phyloP scores from a whole-genome alignment of 2,113 vertebrate genomes.

The Ictalurus furcatus region DNA sequence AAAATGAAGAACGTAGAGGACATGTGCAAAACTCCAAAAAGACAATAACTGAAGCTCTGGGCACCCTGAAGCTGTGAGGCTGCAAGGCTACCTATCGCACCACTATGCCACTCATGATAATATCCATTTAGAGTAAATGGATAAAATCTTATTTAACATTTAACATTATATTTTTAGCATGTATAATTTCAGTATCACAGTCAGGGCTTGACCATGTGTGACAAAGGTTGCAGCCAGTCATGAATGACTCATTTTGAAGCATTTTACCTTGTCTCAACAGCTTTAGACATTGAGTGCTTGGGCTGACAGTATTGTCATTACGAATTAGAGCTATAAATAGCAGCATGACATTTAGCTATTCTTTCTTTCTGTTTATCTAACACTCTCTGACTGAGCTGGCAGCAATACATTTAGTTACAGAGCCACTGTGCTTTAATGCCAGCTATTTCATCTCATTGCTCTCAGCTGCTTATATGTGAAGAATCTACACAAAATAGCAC shows the following conservation, averaged over 20 bases:
- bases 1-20: no score
- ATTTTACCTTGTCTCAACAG: neutral
- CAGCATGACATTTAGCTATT: constrained; percentile 20
- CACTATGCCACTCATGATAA: no score
- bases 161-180: neutral
- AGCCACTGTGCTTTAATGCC: neutral
- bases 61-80: no score
- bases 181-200: constrained; percentile 9
- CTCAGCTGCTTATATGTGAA: neutral
- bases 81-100: no score
- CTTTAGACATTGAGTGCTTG: neutral
- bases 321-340: constrained; percentile 9
- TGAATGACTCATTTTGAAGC: neutral
- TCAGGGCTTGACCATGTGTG: neutral
- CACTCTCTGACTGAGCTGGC: neutral
- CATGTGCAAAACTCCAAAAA: no score
- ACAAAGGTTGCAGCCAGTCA: neutral
- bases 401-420: neutral
- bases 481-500: neutral
- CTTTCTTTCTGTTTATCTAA: constrained; percentile 24
- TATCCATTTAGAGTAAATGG: no score
- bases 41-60: no score
- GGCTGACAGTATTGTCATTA: neutral
- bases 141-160: no score
- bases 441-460: neutral